Evolutionary conservation across 1,140 invertebrate genomes (phyloP).

Genomic region (Linepithema humile): DNA sequence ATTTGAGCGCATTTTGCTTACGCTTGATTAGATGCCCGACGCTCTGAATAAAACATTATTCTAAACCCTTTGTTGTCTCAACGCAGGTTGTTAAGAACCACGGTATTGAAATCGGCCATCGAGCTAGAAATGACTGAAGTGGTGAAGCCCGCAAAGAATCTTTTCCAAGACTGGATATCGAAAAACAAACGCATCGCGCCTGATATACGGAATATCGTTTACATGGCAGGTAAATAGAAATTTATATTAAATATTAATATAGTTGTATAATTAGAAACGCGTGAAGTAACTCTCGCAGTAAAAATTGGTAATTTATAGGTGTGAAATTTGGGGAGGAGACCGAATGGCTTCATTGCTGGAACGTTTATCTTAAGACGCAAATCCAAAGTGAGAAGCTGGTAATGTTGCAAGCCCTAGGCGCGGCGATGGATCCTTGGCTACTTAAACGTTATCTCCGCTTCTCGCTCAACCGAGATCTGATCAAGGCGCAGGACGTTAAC

Average conservation of each 20-base stretch:
- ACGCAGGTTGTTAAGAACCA: conserved; percentile 85
- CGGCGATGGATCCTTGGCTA: conserved; percentile 89
- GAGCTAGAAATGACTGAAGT: conserved; percentile 87
- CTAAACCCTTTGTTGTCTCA: background rate
- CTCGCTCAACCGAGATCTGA: conserved; percentile 87
- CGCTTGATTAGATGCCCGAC: background rate
- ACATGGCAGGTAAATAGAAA: conserved; percentile 86
- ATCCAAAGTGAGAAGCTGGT: conserved; percentile 89
- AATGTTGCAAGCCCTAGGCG: conserved; percentile 89
- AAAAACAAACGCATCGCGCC: conserved; percentile 86
- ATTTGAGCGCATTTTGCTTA: background rate
- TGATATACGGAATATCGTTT: conserved; percentile 90
- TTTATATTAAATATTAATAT: conserved; percentile 10
- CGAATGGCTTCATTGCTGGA: conserved; percentile 92
- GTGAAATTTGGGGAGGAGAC: conserved; percentile 87
- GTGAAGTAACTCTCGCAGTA: background rate
- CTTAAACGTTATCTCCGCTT: conserved; percentile 89
- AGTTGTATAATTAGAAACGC: background rate
- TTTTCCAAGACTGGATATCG: conserved; percentile 89
- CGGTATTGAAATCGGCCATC: conserved; percentile 86
- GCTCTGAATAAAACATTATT: background rate
- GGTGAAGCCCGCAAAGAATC: conserved; percentile 86
- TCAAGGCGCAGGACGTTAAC: conserved; percentile 89
- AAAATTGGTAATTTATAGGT: conserved; percentile 69
- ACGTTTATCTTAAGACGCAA: conserved; percentile 88